Evolutionary conservation across 2,797 vertebrate genomes (phyloP), one percentile per base, ranked within the genome.

Genomic region (Hyperoplus immaculatus): DNA sequence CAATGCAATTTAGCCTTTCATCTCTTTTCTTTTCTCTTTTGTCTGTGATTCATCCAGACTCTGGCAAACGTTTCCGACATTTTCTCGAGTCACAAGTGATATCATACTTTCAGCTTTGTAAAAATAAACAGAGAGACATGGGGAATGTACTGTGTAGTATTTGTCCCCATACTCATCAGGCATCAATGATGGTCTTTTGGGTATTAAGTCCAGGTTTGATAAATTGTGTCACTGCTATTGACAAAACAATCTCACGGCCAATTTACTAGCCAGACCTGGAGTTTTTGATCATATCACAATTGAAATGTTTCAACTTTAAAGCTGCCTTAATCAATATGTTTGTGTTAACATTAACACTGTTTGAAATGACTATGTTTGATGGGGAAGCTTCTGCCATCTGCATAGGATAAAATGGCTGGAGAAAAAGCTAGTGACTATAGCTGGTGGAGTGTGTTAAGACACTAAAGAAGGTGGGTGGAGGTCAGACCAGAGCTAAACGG

Each of bases 1-100:
- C 91, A 88, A 92, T 90, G 88, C 91, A 92, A 93, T 94, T 95
- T 93, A 85, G 91, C 86, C 93, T 94, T 95, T 95, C 91, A 95
- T 95, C 92, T 94, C 73, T 65, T 81, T 77, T 72, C 81, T 50
- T 29, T 29, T 85, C 78, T 87, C 89, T 89, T 91, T 90, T 93
- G 92, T 92, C 88, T 91, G 88, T 88, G 89, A 93, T 92, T 94
- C 93, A 93, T 93, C 87, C 89, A 79, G 83, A 91, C 82, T 82
- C 81, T 81, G 82, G 77, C 80, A 78, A 78, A 90, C 90, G 79
- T 89, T 88, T 81, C 63, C 50, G 62, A 82, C 84, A 85, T 84
- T 88, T 93, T 92, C 83, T 82, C 75, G 91, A 91, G 86, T 95
- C 88, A 80, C 69, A 87, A 85, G 75, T 67, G 70, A 91, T 81